Conservation (phyloP, 1,140 invertebrate genomes). For the Schlechtendalia chinensis region DNA sequence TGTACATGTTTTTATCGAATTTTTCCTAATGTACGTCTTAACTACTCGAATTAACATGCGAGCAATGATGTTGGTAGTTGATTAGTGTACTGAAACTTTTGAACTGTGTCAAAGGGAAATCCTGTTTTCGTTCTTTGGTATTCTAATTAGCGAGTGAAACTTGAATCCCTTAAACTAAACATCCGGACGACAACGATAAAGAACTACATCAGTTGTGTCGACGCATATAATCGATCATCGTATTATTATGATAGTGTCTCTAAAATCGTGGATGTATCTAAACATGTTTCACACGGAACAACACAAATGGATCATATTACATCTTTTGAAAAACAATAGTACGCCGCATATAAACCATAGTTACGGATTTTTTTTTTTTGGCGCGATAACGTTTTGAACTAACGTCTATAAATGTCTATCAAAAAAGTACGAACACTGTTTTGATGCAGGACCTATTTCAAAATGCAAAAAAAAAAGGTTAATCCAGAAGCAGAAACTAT, state of each 20-base stretch:
- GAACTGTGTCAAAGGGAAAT: conserved; percentile 2
- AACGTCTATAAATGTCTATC: background rate
- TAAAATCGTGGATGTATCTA: too few species aligned
- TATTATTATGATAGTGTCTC: background rate
- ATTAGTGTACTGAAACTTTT: background rate
- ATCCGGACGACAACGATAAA: conserved; percentile 3
- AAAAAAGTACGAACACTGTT: background rate
- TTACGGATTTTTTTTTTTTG: too few species aligned
- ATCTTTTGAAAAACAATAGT: too few species aligned
- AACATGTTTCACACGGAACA: too few species aligned
- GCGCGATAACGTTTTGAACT: too few species aligned
- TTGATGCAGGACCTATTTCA: background rate
- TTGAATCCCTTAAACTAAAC: background rate
- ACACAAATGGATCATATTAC: too few species aligned
- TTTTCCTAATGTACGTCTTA: background rate
- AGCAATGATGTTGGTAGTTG: background rate
- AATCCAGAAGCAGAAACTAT: too few species aligned
- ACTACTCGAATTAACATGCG: background rate
- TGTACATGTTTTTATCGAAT: too few species aligned
- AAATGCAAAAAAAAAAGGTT: background rate
- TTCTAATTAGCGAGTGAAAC: conserved; percentile 22
- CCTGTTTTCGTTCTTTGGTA: too few species aligned
- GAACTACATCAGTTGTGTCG: background rate
- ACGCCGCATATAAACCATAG: too few species aligned
- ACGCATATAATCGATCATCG: too few species aligned